Evolutionary conservation across 2,113 vertebrate genomes (phyloP).

Genomic region (Sturnira hondurensis): DNA sequence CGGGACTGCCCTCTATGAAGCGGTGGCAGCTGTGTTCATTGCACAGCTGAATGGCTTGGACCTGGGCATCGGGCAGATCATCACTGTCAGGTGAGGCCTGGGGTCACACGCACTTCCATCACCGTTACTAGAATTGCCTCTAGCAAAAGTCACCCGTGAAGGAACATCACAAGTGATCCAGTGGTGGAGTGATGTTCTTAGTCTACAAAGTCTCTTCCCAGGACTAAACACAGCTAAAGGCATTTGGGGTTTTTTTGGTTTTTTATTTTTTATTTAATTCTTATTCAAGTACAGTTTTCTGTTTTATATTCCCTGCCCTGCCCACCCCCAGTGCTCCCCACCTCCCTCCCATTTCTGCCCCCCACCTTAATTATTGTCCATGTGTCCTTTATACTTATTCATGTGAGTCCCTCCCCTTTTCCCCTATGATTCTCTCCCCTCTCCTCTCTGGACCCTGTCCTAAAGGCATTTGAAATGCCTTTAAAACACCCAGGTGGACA

Average conservation of each 20-base stretch:
- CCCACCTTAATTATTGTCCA: no score
- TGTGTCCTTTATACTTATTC: no score
- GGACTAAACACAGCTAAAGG: not conserved
- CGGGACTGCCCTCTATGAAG: conserved; percentile 96
- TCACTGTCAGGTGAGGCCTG: conserved; percentile 91
- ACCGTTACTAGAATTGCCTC: not conserved
- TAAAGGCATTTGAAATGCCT: not conserved
- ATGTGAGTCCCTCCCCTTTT: no score
- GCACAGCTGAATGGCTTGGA: conserved; percentile 92
- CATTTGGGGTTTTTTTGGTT: no score
- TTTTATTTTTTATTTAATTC: no score
- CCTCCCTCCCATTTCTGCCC: no score
- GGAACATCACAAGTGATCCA: not conserved
- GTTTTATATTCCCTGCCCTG: no score
- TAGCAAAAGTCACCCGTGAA: not conserved
- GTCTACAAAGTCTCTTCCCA: not conserved
- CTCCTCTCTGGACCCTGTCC: no score
- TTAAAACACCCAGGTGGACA: not conserved
- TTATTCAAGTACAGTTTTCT: no score
- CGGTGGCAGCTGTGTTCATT: conserved; percentile 96
- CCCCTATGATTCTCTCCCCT: no score
- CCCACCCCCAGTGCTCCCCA: no score
- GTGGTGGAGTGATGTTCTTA: not conserved
- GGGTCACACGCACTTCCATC: not conserved
- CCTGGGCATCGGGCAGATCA: conserved; percentile 91